These are phyloP conservation scores for Heptranchias perlo DNA, from an alignment of 2,113 vertebrate genomes.

Conservation along the genomic window DNA sequence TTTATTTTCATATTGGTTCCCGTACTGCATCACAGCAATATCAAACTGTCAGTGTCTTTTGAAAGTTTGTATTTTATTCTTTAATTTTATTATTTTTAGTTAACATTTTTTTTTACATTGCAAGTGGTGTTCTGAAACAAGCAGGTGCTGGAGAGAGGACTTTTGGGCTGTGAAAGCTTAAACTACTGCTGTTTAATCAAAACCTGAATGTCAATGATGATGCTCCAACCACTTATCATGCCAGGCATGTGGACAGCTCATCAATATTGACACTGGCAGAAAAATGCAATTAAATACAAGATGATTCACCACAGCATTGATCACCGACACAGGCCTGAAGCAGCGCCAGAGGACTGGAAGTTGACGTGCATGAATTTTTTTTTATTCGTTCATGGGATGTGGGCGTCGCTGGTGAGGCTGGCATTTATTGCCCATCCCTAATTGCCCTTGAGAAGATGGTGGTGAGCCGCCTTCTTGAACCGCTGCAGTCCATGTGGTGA, in stretches of 20 bases:
- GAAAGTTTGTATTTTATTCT: not conserved
- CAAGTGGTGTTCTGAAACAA: not conserved
- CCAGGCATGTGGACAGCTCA: not conserved
- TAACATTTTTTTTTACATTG: not conserved
- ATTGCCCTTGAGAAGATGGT: too few relatives aligned
- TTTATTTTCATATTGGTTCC: not conserved
- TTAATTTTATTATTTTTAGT: not conserved
- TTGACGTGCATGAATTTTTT: not conserved
- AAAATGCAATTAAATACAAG: not conserved
- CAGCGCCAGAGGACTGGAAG: not conserved
- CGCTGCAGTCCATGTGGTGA: too few relatives aligned
- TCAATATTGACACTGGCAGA: not conserved
- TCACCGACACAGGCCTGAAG: not conserved
- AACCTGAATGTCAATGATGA: not conserved
- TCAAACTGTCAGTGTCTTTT: not conserved
- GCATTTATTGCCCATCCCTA: too few relatives aligned
- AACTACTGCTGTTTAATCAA: not conserved
- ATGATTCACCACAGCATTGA: not conserved
- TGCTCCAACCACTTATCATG: not conserved
- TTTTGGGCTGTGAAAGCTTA: not conserved
- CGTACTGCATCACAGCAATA: not conserved
- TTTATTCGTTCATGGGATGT: too few relatives aligned
- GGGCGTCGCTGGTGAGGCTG: too few relatives aligned
- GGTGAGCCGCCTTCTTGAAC: too few relatives aligned
- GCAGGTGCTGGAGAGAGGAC: not conserved